phyloP scores from a whole-genome alignment of 2,888 invertebrate species.

The Cenopis cana region DNA sequence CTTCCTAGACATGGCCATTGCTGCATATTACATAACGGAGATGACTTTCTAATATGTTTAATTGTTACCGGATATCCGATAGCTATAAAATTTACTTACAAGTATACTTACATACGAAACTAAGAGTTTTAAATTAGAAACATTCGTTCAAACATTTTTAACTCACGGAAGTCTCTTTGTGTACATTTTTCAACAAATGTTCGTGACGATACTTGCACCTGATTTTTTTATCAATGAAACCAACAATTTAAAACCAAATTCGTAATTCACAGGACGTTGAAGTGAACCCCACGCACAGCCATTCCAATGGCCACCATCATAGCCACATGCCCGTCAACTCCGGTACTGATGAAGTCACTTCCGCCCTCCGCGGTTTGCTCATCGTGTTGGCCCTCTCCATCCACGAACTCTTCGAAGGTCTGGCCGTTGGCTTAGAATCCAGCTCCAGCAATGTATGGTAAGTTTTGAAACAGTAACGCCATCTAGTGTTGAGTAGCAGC shows the following conservation, averaged over 20 bases:
- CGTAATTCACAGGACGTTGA: slow-evolving; percentile 64
- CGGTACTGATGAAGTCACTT: slow-evolving; percentile 76
- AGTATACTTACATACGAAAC: not conserved
- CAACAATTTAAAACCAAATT: not conserved
- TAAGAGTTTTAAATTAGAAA: not conserved
- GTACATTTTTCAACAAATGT: no score
- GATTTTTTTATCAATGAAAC: not conserved
- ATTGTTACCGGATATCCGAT: slow-evolving; percentile 1
- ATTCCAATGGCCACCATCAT: slow-evolving; percentile 68
- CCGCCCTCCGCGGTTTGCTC: slow-evolving; percentile 88
- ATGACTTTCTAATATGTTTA: slow-evolving; percentile 20
- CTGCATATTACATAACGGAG: slow-evolving; percentile 7
- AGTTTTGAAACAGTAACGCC: slow-evolving; percentile 49
- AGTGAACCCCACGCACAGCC: slow-evolving; percentile 56
- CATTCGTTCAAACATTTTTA: no score
- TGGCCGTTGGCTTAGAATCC: slow-evolving; percentile 91
- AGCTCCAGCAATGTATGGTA: slow-evolving; percentile 79
- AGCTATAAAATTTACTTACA: no score
- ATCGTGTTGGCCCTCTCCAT: slow-evolving; percentile 93
- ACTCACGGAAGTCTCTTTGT: no score
- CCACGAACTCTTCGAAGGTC: slow-evolving; percentile 94
- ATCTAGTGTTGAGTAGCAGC: slow-evolving; percentile 54
- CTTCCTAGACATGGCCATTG: slow-evolving; percentile 22
- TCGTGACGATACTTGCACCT: no score
- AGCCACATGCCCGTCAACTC: slow-evolving; percentile 75